Evolutionary conservation across 2,797 vertebrate species (phyloP).

Genomic region (Ctenopoma multispine): DNA sequence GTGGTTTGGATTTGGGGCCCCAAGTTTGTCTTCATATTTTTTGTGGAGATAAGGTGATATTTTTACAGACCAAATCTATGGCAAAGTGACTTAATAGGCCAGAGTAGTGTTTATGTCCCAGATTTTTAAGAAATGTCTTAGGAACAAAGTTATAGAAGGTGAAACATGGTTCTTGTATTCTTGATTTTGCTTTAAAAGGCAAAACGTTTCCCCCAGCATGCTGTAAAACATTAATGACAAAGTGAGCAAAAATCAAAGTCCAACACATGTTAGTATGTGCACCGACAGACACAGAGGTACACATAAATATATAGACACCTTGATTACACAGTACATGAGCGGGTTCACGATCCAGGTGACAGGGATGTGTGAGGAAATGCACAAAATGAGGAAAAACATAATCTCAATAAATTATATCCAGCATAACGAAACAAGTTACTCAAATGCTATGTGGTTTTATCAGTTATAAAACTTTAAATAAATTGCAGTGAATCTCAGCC

Average conservation of each 20-base stretch:
- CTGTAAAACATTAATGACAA: constrained; percentile 35
- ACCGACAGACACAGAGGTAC: too few species aligned
- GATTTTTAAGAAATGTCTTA: neutral
- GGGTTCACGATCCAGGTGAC: constrained; percentile 7
- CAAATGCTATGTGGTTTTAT: too few species aligned
- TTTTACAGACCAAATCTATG: too few species aligned
- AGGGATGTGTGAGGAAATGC: constrained; percentile 32
- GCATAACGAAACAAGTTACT: neutral
- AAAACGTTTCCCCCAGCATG: neutral
- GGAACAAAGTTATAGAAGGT: neutral
- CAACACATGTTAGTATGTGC: too few species aligned
- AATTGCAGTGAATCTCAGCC: constrained; percentile 1
- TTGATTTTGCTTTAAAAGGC: constrained; percentile 14
- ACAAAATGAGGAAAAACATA: constrained; percentile 21
- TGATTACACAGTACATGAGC: constrained; percentile 37
- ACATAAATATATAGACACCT: constrained; percentile 11
- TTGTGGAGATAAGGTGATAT: too few species aligned
- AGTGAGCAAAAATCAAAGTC: constrained; percentile 8
- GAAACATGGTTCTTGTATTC: neutral
- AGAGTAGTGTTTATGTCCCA: neutral
- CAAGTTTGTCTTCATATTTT: too few species aligned
- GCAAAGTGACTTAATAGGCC: neutral
- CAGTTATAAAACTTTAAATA: neutral
- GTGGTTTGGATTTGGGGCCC: too few species aligned
- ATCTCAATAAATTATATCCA: neutral